A percentile compares a stretch with the other conserved stretches of the same genome.
These are phyloP conservation scores for Osmerus mordax DNA, from an alignment of 2,113 vertebrate genomes.

Conservation along the genomic window DNA sequence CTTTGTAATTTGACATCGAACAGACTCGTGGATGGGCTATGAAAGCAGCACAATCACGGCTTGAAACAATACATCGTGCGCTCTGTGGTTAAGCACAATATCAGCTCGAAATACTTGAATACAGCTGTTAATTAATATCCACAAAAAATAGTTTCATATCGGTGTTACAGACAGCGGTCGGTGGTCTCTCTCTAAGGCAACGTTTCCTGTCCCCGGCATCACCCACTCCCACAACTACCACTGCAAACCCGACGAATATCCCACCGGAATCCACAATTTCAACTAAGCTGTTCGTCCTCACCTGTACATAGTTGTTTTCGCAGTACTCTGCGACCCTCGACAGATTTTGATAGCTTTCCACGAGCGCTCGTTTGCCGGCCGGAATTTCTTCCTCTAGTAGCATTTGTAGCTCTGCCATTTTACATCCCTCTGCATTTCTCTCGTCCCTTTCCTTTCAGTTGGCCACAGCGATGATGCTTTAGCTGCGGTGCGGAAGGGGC, in stretches of 20 bases:
- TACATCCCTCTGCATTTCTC: slow-evolving; percentile 90
- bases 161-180: slow-evolving; percentile 33
- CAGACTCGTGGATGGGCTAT: background rate
- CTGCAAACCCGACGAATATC: slow-evolving; percentile 47
- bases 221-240: slow-evolving; percentile 35
- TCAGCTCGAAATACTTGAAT: background rate
- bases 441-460: slow-evolving; percentile 70
- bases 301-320: slow-evolving; percentile 99
- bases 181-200: slow-evolving; percentile 38
- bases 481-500: slow-evolving; percentile 62
- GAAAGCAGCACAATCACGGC: background rate
- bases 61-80: background rate
- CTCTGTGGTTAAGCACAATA: background rate
- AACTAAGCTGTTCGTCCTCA: slow-evolving; percentile 53
- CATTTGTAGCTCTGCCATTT: slow-evolving; percentile 99
- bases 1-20: background rate
- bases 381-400: slow-evolving; percentile 99
- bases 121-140: background rate
- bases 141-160: slow-evolving; percentile 12
- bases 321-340: slow-evolving; percentile 97
- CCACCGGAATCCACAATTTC: background rate
- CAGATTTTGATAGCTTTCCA: slow-evolving; percentile 98
- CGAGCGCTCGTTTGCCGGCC: slow-evolving; percentile 91
- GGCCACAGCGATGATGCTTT: slow-evolving; percentile 63
- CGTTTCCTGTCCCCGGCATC: slow-evolving; percentile 64